These are phyloP conservation scores for Dasysyrphus albostriatus DNA, from an alignment of 2,888 invertebrate genomes.

Conservation along the genomic window DNA sequence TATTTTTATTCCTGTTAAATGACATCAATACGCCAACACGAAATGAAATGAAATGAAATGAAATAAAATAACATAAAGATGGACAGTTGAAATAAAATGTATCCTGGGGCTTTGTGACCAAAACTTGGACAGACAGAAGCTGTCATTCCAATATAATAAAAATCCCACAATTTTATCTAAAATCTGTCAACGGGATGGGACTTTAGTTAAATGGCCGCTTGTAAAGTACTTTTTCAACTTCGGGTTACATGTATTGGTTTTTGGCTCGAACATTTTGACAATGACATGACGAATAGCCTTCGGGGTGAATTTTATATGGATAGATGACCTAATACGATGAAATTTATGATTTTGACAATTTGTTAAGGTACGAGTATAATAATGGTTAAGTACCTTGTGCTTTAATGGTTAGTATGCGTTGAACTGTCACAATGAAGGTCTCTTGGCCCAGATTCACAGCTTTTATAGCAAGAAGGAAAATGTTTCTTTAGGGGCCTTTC, in stretches of 20 bases:
- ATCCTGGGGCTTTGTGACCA: slow-evolving; percentile 12
- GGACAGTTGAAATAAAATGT: neutral
- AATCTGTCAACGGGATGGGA: slow-evolving; percentile 23
- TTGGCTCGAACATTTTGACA: neutral
- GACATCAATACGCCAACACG: slow-evolving; percentile 9
- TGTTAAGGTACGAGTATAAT: too few species aligned
- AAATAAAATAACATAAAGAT: slow-evolving; percentile 4
- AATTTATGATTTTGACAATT: too few species aligned
- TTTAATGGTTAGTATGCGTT: too few species aligned
- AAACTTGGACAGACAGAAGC: slow-evolving; percentile 2
- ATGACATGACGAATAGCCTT: neutral
- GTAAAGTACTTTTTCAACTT: neutral
- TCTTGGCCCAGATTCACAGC: too few species aligned
- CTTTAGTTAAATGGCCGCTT: neutral
- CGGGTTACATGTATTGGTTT: too few species aligned
- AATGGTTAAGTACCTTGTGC: too few species aligned
- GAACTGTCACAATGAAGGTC: too few species aligned
- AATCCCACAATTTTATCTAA: neutral
- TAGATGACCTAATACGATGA: too few species aligned
- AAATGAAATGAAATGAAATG: neutral
- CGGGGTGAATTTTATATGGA: neutral
- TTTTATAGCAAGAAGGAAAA: too few species aligned
- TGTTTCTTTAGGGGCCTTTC: too few species aligned
- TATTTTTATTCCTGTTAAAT: slow-evolving; percentile 4
- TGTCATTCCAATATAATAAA: slow-evolving; percentile 24